phyloP scores from a whole-genome alignment of 1,140 invertebrate genomes.

The Cotesia glomerata region DNA sequence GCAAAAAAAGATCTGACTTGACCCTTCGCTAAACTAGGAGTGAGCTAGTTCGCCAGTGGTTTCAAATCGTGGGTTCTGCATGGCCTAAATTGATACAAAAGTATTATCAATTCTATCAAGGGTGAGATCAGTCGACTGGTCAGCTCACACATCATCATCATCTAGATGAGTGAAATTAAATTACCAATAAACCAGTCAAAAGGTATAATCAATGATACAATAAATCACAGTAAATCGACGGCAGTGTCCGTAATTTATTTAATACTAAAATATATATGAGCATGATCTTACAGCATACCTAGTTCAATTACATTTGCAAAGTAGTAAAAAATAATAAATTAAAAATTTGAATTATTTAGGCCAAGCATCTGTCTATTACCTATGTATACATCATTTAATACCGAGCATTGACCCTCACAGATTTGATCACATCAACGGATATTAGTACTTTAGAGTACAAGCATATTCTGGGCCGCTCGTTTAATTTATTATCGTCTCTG shows the following conservation, averaged over 20 bases:
- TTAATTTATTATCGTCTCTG: conserved; percentile 25
- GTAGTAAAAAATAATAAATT: not conserved
- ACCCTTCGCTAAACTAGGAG: not conserved
- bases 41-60: not conserved
- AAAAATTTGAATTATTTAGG: not conserved
- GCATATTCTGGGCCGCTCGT: conserved; percentile 31
- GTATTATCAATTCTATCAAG: conserved; percentile 4
- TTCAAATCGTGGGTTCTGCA: conserved; percentile 3
- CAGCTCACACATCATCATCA: not conserved
- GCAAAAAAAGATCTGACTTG: conserved; percentile 5
- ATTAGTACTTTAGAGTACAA: conserved; percentile 41
- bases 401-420: conserved; percentile 27
- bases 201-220: not conserved
- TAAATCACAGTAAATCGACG: not conserved
- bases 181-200: not conserved
- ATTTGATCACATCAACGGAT: conserved; percentile 46
- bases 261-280: not conserved
- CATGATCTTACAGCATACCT: too few species aligned
- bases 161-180: not conserved
- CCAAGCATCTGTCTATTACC: not conserved
- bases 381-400: not conserved
- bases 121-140: conserved; percentile 9
- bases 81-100: conserved; percentile 28
- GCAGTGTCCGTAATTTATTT: not conserved
- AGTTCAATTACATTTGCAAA: not conserved